phyloP scores from a whole-genome alignment of 2,113 vertebrate species.

The Lonchura striata region DNA sequence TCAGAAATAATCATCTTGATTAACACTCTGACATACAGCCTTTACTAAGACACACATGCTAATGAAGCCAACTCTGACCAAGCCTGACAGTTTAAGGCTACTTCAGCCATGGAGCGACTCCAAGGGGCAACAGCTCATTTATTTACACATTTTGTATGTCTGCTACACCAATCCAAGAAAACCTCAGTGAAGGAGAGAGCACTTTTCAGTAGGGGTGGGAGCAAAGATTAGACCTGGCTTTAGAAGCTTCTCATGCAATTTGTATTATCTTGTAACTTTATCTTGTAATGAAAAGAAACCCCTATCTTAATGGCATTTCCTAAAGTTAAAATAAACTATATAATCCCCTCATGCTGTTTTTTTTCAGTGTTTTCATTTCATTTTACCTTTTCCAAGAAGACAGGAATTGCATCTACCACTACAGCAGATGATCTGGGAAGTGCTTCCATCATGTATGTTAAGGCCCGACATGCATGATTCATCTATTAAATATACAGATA shows the following conservation, averaged over 20 bases:
- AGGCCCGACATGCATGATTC: constrained; percentile 98
- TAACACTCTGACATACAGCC: background rate
- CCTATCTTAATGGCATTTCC: background rate
- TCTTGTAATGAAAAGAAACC: background rate
- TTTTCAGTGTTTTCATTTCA: background rate
- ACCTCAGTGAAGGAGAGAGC: background rate
- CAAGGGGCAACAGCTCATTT: background rate
- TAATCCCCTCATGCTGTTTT: background rate
- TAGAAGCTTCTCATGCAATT: background rate
- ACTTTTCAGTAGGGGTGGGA: background rate
- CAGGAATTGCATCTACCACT: constrained; percentile 97
- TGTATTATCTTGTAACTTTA: background rate
- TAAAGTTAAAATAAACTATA: background rate
- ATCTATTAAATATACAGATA: constrained; percentile 75
- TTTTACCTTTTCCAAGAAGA: constrained; percentile 97
- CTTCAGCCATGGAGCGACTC: background rate
- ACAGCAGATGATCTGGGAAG: constrained; percentile 97
- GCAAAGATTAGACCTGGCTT: background rate
- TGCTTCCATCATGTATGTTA: constrained; percentile 99
- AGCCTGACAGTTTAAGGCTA: background rate
- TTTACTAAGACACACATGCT: background rate
- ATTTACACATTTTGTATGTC: background rate
- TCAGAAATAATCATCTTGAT: background rate
- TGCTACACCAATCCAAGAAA: background rate
- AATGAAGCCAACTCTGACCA: background rate